Percentiles rank a stretch among this genome's conserved stretches.
Evolutionary conservation across 2,113 vertebrate genomes (phyloP).

Genomic region (Onychorhynchus coronatus): DNA sequence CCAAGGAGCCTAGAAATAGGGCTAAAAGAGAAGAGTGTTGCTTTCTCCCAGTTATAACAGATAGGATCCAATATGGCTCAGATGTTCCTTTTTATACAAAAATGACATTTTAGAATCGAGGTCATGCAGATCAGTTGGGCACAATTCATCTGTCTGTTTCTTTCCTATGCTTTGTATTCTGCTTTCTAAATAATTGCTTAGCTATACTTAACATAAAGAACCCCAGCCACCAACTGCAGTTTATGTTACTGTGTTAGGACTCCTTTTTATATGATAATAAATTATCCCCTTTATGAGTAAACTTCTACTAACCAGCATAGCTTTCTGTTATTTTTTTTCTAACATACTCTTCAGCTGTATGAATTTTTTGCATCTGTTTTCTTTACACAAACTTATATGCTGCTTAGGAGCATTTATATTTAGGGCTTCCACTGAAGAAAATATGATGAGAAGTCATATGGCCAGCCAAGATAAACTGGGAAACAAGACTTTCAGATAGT

Average conservation of each 20-base stretch:
- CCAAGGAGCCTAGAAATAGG: background rate
- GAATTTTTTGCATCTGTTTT: background rate
- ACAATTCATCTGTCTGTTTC: background rate
- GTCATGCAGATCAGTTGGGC: background rate
- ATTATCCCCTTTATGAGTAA: background rate
- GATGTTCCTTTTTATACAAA: background rate
- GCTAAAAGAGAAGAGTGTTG: background rate
- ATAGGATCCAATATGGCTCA: background rate
- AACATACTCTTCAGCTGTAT: background rate
- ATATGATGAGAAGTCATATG: background rate
- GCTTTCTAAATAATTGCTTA: background rate
- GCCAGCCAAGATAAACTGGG: background rate
- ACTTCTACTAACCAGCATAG: background rate
- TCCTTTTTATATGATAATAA: background rate
- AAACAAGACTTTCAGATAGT: background rate
- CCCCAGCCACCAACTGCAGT: background rate
- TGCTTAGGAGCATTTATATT: background rate
- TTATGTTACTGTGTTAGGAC: background rate
- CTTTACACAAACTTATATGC: background rate
- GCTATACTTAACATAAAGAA: background rate
- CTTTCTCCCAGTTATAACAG: background rate
- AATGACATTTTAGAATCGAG: background rate
- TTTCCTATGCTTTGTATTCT: background rate
- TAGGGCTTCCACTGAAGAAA: background rate
- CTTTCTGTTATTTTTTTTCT: background rate